phyloP scores from a whole-genome alignment of 2,113 vertebrate genomes.

The Pomatorhinus ruficollis region DNA sequence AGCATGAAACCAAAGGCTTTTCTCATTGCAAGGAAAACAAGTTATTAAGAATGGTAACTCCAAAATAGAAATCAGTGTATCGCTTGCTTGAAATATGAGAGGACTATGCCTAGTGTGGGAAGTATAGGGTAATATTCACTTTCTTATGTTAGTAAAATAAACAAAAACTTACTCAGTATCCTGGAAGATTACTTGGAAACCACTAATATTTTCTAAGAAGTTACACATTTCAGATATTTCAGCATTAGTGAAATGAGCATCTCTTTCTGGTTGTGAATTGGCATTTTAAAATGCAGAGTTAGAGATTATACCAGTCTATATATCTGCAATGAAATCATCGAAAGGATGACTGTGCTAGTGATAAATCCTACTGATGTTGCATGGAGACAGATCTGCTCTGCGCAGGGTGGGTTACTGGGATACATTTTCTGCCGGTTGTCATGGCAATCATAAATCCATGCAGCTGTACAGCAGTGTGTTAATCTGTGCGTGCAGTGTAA shows the following conservation, averaged over 20 bases:
- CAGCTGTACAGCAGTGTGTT: background rate
- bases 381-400: background rate
- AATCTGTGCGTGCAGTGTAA: background rate
- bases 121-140: background rate
- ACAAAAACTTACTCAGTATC: background rate
- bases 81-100: background rate
- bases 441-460: conserved; percentile 14
- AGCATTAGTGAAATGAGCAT: background rate
- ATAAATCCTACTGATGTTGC: background rate
- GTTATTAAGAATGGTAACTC: background rate
- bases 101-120: background rate
- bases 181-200: background rate
- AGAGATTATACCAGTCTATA: background rate
- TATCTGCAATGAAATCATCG: background rate
- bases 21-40: background rate
- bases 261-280: background rate
- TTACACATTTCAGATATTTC: background rate
- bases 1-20: background rate
- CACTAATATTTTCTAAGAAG: background rate
- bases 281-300: background rate
- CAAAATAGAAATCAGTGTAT: background rate
- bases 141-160: background rate
- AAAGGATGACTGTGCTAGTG: background rate
- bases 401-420: background rate
- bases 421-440: conserved; percentile 45